Conservation (phyloP, 2,797 vertebrate genomes). For the Pseudochromis fuscus region DNA sequence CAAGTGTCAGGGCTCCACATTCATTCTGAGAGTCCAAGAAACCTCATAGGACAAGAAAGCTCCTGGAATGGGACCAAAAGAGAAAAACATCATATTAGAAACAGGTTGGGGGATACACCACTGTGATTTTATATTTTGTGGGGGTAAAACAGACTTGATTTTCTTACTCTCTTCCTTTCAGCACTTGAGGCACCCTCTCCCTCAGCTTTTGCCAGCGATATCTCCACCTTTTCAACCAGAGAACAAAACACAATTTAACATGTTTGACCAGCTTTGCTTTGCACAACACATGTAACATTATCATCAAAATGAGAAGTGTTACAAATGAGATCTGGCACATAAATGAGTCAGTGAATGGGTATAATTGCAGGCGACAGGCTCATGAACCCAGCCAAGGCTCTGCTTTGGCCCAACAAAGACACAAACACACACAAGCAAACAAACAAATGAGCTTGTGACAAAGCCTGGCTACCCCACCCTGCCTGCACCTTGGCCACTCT, state of each 20-base stretch:
- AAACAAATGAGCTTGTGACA: constrained; percentile 64
- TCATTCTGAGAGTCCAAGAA: constrained; percentile 15
- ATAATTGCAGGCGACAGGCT: constrained; percentile 35
- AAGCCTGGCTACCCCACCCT: constrained; percentile 16
- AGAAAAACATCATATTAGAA: constrained; percentile 27
- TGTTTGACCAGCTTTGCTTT: constrained; percentile 50
- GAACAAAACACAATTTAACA: constrained; percentile 44
- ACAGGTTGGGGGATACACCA: constrained; percentile 13
- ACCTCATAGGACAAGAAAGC: constrained; percentile 30
- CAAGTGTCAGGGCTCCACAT: constrained; percentile 33
- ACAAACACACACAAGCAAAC: constrained; percentile 61
- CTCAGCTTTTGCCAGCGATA: constrained; percentile 59
- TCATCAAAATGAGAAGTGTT: constrained; percentile 44
- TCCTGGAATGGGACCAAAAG: constrained; percentile 30
- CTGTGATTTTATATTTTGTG: constrained; percentile 8
- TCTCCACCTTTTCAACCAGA: constrained; percentile 53
- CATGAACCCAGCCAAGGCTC: constrained; percentile 48
- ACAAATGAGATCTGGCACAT: constrained; percentile 12
- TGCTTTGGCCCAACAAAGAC: constrained; percentile 55
- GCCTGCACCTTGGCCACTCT: constrained; percentile 51
- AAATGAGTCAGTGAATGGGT: constrained; percentile 32
- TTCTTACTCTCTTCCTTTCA: constrained; percentile 51
- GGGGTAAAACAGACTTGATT: not conserved
- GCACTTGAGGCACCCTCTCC: constrained; percentile 48
- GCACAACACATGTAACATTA: constrained; percentile 45